These are phyloP conservation scores for Henicopernis longicauda DNA, from an alignment of 2,113 vertebrate genomes.

Conservation along the genomic window DNA sequence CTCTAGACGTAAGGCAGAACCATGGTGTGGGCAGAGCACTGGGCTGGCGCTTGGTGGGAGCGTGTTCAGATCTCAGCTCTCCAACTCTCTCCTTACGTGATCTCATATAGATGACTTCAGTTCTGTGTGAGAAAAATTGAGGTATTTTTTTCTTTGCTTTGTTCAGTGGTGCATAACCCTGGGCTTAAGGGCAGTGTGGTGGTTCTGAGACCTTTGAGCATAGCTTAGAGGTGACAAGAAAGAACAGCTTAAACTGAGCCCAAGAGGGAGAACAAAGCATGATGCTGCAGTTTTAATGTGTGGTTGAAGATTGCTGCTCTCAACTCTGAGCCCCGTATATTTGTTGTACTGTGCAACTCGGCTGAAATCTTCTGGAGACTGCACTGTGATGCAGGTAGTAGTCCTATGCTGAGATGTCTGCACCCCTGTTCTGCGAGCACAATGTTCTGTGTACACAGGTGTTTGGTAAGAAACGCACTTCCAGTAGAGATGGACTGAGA, in stretches of 20 bases:
- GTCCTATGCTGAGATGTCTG: rapidly evolving
- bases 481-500: not conserved
- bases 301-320: not conserved
- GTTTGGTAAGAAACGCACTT: not conserved
- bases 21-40: not conserved
- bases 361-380: not conserved
- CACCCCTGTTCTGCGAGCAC: not conserved
- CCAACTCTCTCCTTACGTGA: rapidly evolving
- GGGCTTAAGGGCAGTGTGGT: not conserved
- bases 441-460: rapidly evolving
- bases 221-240: not conserved
- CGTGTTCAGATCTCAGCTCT: not conserved
- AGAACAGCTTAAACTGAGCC: not conserved
- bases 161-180: not conserved
- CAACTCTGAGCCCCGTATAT: rapidly evolving
- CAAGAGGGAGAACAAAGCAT: not conserved
- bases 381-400: too few relatives aligned
- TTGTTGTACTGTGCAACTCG: not conserved
- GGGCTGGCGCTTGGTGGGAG: not conserved
- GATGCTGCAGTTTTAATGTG: rapidly evolving
- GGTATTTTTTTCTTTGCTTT: not conserved
- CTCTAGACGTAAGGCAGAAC: not conserved
- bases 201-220: not conserved
- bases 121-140: not conserved
- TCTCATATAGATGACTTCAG: not conserved